These are phyloP conservation scores for Psittacara wagleri DNA, from an alignment of 2,113 vertebrate species.

Conservation along the genomic window DNA sequence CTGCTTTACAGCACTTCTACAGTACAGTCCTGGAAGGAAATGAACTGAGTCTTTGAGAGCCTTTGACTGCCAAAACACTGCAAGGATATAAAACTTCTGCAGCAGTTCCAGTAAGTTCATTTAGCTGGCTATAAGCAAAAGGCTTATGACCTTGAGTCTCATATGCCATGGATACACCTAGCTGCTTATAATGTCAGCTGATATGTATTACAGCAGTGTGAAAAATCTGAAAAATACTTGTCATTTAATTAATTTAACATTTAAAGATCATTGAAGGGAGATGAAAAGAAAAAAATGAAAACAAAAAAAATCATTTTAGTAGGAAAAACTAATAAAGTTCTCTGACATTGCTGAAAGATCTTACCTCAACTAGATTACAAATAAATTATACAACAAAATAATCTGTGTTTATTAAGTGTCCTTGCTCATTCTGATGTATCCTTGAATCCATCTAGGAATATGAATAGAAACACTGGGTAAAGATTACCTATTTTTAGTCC, in stretches of 20 bases:
- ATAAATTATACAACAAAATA: not conserved
- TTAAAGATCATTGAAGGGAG: not conserved
- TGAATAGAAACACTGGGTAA: not conserved
- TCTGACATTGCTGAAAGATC: not conserved
- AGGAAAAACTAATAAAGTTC: not conserved
- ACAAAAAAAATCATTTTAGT: not conserved
- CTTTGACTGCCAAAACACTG: not conserved
- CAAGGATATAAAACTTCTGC: not conserved
- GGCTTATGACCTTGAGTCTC: not conserved
- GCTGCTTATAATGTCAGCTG: not conserved
- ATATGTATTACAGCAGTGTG: not conserved
- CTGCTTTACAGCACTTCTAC: not conserved
- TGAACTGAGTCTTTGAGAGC: not conserved
- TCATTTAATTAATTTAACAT: not conserved
- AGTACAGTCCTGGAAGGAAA: not conserved
- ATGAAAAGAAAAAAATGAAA: not conserved
- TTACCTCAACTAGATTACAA: not conserved
- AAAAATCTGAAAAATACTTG: not conserved
- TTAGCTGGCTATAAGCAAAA: not conserved
- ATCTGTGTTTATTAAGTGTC: not conserved
- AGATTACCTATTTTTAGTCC: not conserved
- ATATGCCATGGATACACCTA: not conserved
- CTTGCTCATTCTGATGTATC: not conserved
- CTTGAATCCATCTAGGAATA: conserved; percentile 12
- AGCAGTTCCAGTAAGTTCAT: not conserved